Percentiles rank a stretch among this genome's conserved stretches.
These are phyloP conservation scores for Herminia tarsipennalis DNA, from an alignment of 2,888 invertebrate species.

Conservation along the genomic window DNA sequence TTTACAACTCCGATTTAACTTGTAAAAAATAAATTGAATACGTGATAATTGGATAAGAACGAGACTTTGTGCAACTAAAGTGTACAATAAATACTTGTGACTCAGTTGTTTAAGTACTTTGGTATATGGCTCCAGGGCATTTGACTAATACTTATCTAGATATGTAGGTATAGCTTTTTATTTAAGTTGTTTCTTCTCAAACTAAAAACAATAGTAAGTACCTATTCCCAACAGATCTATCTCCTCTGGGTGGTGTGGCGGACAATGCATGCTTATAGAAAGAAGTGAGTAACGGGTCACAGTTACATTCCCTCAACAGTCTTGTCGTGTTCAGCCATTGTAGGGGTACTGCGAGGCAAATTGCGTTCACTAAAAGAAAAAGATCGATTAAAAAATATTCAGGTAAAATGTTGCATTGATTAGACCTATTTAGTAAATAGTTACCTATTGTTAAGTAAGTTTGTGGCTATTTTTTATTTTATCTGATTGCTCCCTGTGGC, in stretches of 20 bases:
- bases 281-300: slow-evolving; percentile 53
- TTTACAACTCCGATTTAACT: too few species aligned
- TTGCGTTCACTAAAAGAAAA: slow-evolving; percentile 53
- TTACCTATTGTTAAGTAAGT: too few species aligned
- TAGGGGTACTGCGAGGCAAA: slow-evolving; percentile 65
- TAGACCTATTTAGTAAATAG: too few species aligned
- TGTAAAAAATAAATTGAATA: too few species aligned
- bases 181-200: neutral
- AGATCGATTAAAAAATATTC: too few species aligned
- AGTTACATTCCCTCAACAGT: slow-evolving; percentile 63
- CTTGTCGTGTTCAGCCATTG: slow-evolving; percentile 58
- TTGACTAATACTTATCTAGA: neutral
- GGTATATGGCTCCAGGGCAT: neutral
- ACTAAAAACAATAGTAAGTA: too few species aligned
- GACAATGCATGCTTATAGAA: slow-evolving; percentile 49
- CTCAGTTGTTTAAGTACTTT: neutral
- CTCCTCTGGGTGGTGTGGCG: slow-evolving; percentile 40
- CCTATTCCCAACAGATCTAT: neutral
- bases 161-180: neutral
- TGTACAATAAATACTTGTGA: neutral
- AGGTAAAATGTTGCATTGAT: neutral
- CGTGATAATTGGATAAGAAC: too few species aligned
- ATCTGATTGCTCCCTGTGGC: too few species aligned
- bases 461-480: too few species aligned
- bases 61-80: too few species aligned